Evolutionary conservation across 2,797 vertebrate genomes (phyloP).

Genomic region (Crenichthys baileyi): DNA sequence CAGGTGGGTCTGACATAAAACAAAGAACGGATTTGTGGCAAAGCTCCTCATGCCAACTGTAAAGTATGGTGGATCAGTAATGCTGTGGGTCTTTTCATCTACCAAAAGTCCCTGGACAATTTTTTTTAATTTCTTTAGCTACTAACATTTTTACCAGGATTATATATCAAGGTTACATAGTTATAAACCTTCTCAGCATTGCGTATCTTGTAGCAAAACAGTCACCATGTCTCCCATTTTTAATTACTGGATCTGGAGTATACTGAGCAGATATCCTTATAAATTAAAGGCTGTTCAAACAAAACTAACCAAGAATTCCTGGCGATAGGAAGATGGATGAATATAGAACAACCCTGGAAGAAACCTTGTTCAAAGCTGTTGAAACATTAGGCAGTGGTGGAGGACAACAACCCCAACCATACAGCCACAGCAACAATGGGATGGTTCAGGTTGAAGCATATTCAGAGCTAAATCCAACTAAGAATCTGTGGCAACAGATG

Average conservation of each 20-base stretch:
- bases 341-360: too few relatives aligned
- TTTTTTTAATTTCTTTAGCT: not conserved
- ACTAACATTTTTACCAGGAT: not conserved
- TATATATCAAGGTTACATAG: not conserved
- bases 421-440: not conserved
- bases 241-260: too few relatives aligned
- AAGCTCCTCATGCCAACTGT: not conserved
- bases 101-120: not conserved
- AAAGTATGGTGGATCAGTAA: not conserved
- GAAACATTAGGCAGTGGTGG: too few relatives aligned
- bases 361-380: too few relatives aligned
- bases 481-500: too few relatives aligned
- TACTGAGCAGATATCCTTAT: too few relatives aligned
- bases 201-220: not conserved
- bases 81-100: not conserved
- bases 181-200: not conserved
- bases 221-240: too few relatives aligned
- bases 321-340: too few relatives aligned
- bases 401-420: too few relatives aligned
- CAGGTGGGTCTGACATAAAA: not conserved
- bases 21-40: not conserved
- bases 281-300: too few relatives aligned
- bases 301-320: too few relatives aligned
- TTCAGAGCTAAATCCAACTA: too few relatives aligned
- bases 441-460: not conserved